Evolutionary conservation across 2,113 vertebrate genomes (phyloP).

Genomic region (Polypterus bichir): DNA sequence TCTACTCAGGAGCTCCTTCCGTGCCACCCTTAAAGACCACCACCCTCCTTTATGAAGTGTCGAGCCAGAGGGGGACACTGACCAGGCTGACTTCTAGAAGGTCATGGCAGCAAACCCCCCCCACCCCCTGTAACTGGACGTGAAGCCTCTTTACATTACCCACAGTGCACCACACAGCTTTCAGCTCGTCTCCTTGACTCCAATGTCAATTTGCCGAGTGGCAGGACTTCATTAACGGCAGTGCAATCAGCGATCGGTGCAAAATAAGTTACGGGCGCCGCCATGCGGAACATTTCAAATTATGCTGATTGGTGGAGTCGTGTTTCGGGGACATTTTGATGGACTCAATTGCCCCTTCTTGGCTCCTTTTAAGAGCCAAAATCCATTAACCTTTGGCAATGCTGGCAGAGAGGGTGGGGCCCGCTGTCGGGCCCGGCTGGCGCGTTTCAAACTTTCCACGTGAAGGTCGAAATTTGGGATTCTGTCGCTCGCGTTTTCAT

Average conservation of each 20-base stretch:
- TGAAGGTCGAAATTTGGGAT: constrained; percentile 12
- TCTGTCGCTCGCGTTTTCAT: not conserved
- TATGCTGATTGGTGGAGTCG: constrained; percentile 49
- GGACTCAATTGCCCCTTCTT: constrained; percentile 44
- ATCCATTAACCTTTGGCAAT: constrained; percentile 41
- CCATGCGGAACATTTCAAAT: constrained; percentile 55
- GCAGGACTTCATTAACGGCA: constrained; percentile 22
- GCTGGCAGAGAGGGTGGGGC: constrained; percentile 1
- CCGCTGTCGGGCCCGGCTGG: constrained; percentile 7
- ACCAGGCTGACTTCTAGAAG: no score
- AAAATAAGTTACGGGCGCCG: constrained; percentile 49
- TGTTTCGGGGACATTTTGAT: constrained; percentile 53
- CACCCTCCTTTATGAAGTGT: no score
- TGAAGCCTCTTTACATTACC: no score
- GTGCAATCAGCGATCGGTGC: constrained; percentile 40
- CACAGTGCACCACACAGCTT: no score
- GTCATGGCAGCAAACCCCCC: no score
- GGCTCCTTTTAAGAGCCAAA: constrained; percentile 29
- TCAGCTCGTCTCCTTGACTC: constrained; percentile 18
- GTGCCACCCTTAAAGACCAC: no score
- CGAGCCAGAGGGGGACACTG: no score
- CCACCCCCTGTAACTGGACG: no score
- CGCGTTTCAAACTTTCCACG: constrained; percentile 8
- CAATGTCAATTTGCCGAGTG: constrained; percentile 37
- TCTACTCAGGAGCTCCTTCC: no score